Conservation (phyloP, 2,113 vertebrate genomes). For the Bungarus multicinctus region DNA sequence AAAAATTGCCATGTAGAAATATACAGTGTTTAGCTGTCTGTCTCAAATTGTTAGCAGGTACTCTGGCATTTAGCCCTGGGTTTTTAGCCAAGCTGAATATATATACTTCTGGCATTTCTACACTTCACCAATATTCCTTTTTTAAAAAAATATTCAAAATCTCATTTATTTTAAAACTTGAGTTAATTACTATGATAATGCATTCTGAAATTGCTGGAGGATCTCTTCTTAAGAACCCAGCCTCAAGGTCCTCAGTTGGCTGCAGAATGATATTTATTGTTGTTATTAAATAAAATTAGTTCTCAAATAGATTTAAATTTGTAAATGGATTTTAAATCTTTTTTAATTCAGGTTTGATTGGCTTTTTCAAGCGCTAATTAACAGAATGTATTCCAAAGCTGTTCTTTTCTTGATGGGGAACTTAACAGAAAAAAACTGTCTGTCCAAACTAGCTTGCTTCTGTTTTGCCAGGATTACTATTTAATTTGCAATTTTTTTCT, state of each 20-base stretch:
- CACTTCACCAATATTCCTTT: not conserved
- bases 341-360: constrained; percentile 27
- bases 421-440: not conserved
- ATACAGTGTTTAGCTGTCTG: not conserved
- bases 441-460: constrained; percentile 22
- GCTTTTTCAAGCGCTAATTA: constrained; percentile 42
- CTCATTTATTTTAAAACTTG: constrained; percentile 25
- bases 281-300: not conserved
- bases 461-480: not conserved
- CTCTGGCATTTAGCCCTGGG: constrained; percentile 19
- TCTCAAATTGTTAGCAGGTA: constrained; percentile 1
- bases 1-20: constrained; percentile 2
- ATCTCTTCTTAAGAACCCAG: not conserved
- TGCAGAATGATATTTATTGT: not conserved
- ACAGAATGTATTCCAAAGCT: constrained; percentile 17
- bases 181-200: constrained; percentile 26
- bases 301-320: constrained; percentile 33
- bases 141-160: not conserved
- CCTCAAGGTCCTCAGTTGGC: constrained; percentile 5
- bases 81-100: constrained; percentile 24
- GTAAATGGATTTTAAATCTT: constrained; percentile 26
- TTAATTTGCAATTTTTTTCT: constrained; percentile 22
- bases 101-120: not conserved
- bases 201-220: not conserved
- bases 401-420: constrained; percentile 11